These are phyloP conservation scores for Idaea aversata DNA, from an alignment of 2,888 invertebrate species.

Conservation along the genomic window DNA sequence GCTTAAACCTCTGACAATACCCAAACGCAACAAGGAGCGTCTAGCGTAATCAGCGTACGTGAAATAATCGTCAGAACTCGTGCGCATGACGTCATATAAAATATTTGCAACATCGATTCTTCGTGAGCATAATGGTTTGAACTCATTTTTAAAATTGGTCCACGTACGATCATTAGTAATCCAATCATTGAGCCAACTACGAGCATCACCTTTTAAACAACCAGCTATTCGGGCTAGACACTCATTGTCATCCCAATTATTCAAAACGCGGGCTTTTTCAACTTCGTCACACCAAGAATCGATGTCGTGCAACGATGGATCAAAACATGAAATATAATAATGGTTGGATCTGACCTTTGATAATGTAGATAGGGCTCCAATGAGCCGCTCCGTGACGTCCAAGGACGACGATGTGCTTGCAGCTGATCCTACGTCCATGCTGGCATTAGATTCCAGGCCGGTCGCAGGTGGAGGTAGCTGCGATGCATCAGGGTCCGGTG, in stretches of 20 bases:
- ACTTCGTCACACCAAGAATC: slow-evolving; percentile 20
- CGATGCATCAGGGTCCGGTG: no score
- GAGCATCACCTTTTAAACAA: slow-evolving; percentile 25
- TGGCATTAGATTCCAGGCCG: no score
- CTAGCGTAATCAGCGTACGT: slow-evolving; percentile 20
- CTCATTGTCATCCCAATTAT: slow-evolving; percentile 22
- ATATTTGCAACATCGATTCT: neutral
- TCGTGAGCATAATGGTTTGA: slow-evolving; percentile 25
- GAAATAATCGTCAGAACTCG: slow-evolving; percentile 13
- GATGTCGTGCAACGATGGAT: slow-evolving; percentile 17
- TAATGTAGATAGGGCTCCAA: no score
- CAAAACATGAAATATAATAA: slow-evolving; percentile 19
- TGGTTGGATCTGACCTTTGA: no score
- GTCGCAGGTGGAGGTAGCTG: no score
- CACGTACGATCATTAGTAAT: slow-evolving; percentile 25
- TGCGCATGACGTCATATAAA: slow-evolving; percentile 9
- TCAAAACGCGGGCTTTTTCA: slow-evolving; percentile 12
- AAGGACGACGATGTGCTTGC: no score
- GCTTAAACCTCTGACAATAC: neutral
- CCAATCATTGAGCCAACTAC: slow-evolving; percentile 25
- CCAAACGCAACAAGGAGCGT: slow-evolving; percentile 8
- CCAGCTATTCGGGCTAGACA: slow-evolving; percentile 21
- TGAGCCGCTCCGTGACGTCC: no score
- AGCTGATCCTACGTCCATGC: no score
- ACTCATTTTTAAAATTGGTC: slow-evolving; percentile 29